Percentiles rank a stretch among this genome's conserved stretches.
phyloP scores from a whole-genome alignment of 1,140 invertebrate genomes.

The Ceratina japonica region DNA sequence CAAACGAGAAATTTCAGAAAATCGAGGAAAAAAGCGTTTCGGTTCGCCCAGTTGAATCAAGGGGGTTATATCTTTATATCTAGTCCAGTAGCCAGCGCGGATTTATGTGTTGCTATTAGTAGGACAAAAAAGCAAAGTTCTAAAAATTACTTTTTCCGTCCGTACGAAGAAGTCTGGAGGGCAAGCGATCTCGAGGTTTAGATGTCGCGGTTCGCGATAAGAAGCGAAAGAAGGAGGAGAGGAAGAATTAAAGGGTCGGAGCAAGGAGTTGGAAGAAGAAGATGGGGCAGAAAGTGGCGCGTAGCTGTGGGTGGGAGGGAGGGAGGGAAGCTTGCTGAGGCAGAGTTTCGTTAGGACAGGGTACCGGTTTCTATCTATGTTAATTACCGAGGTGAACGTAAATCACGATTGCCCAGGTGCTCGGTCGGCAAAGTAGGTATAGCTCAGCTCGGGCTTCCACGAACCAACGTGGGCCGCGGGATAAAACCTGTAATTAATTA shows the following conservation, averaged over 20 bases:
- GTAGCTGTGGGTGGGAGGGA: neutral
- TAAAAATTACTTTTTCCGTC: constrained; percentile 29
- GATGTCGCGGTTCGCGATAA: constrained; percentile 56
- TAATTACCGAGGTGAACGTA: constrained; percentile 65
- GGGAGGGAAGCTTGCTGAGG: constrained; percentile 3
- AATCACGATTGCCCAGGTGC: constrained; percentile 68
- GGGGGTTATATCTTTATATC: neutral
- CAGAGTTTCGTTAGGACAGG: constrained; percentile 21
- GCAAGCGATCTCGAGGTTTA: constrained; percentile 44
- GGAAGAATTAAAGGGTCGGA: neutral
- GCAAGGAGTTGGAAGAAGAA: neutral
- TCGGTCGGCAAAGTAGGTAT: constrained; percentile 53
- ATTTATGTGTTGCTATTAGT: constrained; percentile 2
- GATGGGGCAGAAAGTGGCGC: constrained; percentile 9
- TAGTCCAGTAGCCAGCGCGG: neutral
- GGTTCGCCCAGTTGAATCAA: neutral
- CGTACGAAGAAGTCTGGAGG: constrained; percentile 14
- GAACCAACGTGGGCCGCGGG: constrained; percentile 48
- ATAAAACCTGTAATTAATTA: constrained; percentile 76
- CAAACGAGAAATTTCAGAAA: neutral
- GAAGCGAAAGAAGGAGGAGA: constrained; percentile 15
- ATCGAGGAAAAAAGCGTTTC: neutral
- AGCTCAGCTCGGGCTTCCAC: constrained; percentile 44
- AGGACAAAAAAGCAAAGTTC: constrained; percentile 32
- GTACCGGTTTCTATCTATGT: constrained; percentile 66